Evolutionary conservation across 2,797 vertebrate species (phyloP), one percentile per base, ranked within the genome.

Genomic region (Delichon dasypus): DNA sequence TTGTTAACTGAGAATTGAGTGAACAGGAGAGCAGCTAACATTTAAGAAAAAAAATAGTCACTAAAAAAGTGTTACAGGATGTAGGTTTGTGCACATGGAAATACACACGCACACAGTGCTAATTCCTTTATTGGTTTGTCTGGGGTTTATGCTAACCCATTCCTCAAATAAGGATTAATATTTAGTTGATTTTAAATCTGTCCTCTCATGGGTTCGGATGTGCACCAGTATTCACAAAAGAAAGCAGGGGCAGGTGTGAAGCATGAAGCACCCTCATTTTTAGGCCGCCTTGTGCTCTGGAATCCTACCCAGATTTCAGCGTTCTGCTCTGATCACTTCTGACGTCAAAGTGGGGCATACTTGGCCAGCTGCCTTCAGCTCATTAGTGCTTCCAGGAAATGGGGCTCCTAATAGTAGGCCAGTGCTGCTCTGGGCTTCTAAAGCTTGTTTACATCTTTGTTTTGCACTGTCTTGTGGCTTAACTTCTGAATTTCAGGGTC

Each of bases 381-480:
- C 89, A 92, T 95, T 95, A 96, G 77, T 72, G 64, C n/a, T 96
- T 95, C 79, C 85, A 92, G 87, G 92, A 94, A 94, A 83, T 5
- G 30, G 62, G 93, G 74, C 73, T 88, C 66, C 78, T 90, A 70
- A 85, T 81, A 91, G 66, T 47, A 48, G 44, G 34, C 61, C 62
- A 84, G 40, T 44, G 21, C 54, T 84, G 25, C 79, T 91, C 79
- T 44, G 58, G 14, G 32, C 22, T 88, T 93, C 42, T 73, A 23
- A 84, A 88, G 48, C 29, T 77, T 91, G 66, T 86, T 93, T 91
- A 47, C 45, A 5, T 95, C 94, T 79, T 94, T 76, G 32, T 64
- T 85, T 91, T 93, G 47, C 34, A 64, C 48, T 0, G 2, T 78
- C 72, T 65, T 40, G 23, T 72, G 51, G 62, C 66, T 89, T 36